Evolutionary conservation across 2,113 vertebrate genomes (phyloP).

Genomic region (Meles meles): DNA sequence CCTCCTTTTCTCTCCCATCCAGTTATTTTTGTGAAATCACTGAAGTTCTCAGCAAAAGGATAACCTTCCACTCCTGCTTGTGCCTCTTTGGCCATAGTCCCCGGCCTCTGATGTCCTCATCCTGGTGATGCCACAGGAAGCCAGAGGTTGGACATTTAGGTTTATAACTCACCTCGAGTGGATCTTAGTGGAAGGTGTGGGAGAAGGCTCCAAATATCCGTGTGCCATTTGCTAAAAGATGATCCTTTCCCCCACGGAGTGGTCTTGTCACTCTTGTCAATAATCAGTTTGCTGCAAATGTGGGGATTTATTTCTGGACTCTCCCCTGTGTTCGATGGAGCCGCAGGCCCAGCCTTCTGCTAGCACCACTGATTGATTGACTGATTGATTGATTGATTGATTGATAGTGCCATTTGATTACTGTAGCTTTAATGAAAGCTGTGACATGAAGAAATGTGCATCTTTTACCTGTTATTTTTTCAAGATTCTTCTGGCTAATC

Average conservation of each 20-base stretch:
- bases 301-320: neutral
- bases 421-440: neutral
- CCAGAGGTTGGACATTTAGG: neutral
- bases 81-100: neutral
- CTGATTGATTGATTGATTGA: no score
- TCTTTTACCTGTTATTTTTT: neutral
- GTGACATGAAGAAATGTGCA: neutral
- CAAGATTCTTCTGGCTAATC: neutral
- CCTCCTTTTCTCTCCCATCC: neutral
- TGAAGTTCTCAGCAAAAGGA: neutral
- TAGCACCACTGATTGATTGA: no score
- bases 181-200: neutral
- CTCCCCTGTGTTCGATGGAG: neutral
- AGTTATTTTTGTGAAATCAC: neutral
- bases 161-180: neutral
- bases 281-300: neutral
- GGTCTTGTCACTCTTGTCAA: neutral
- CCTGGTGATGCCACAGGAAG: neutral
- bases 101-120: neutral
- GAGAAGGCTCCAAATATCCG: neutral
- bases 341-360: neutral
- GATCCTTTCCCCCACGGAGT: neutral
- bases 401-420: no score
- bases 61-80: neutral
- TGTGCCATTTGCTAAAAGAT: neutral